Base-by-base conservation (phyloP, 2,113 vertebrate genomes). In the Aleadryas rufinucha region DNA sequence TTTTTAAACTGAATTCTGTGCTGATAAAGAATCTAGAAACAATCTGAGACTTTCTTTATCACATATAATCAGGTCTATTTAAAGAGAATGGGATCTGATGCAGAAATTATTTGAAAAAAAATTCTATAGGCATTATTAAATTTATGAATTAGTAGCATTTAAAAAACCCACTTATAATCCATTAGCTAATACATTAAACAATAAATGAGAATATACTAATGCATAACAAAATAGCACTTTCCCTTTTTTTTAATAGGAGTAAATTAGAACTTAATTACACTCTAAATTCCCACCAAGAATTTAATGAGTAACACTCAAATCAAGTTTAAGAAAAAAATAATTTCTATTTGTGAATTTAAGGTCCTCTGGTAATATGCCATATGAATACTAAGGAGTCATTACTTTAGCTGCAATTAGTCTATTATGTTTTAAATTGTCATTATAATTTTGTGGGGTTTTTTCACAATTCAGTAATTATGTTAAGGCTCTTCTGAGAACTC, bases 401-500 rank as follows among this genome's bases (percentile, higher is more conserved):
- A 41, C 81, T 93, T 79, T 89, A 90, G 33, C 37, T 78, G 65
- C 44, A 90, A 91, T 44, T 41, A 69, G 81, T 88, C 74, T 83
- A 77, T 90, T 92, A 87, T 15, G 28, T 88, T 96, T 92, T 54
- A 45, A 93, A 92, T 82, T 79, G 85, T 89, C 22, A 3, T 89
- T 64, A 50, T 57, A 85, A 83, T 89, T 87, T 77, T 59, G 33
- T 28, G 22, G 10, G 22, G 0, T 70, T 79, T 90, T 84, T 87
- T 50, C 79, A 68, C n/a, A 88, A 85, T 88, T 85, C 33, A 5
- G 21, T 96, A 92, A 95, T 69, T 37, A 95, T 92, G 91, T 81
- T 95, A 94, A 94, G 87, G 64, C 54, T 94, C 68, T 90, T 96
- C 83, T 95, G 95, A 95, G 93, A 87, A 92, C 95, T 95, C 84